Base-by-base conservation (phyloP, 2,888 invertebrate genomes). In the Lumbricus terrestris region DNA sequence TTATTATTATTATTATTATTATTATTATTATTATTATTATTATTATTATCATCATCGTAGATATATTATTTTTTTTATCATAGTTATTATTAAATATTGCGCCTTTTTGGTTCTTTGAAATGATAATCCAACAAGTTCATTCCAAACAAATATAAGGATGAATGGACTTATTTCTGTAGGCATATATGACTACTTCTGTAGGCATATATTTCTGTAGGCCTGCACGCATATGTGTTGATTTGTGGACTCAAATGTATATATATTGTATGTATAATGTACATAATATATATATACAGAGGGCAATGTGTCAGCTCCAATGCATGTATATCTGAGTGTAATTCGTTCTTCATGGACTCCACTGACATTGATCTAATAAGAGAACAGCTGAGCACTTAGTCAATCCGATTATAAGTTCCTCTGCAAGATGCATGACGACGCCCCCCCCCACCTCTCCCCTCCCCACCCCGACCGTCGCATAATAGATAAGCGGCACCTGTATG, bases 331-430 rank as follows among this genome's bases (percentile, higher is more conserved):
- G 4, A 54, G 29, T 54, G 54, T 54, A 54, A 23, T 69, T 69
- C n/a, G 69, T n/a, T 69, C 29, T 69, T 69, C 29, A 69, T 69
- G 69, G 69, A 69, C 29, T 69, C n/a, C 69, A n/a, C 29, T 69
- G 69, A 69, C 69, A 16, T n/a, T 69, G 11, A 69, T 69, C 69
- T 69, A 69, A 69, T 69, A 69, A 47, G 69, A 69, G 69, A 69
- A 69, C 69, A 69, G 69, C 69, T 69, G 69, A 69, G 69, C 69
- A 69, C 69, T 69, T 69, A 69, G 69, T 69, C 69, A 69, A 69
- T 69, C 69, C 69, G 69, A 85, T 85, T 85, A 85, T 34, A 35
- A 85, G 85, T 85, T 85, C 85, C 85, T 85, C 85, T 85, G 85
- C 85, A 85, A 85, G 85, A 85, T 85, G 85, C 85, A 85, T 85